Percentiles rank a stretch among this genome's conserved stretches.
Conservation (phyloP, 2,113 vertebrate species). For the Puma concolor region DNA sequence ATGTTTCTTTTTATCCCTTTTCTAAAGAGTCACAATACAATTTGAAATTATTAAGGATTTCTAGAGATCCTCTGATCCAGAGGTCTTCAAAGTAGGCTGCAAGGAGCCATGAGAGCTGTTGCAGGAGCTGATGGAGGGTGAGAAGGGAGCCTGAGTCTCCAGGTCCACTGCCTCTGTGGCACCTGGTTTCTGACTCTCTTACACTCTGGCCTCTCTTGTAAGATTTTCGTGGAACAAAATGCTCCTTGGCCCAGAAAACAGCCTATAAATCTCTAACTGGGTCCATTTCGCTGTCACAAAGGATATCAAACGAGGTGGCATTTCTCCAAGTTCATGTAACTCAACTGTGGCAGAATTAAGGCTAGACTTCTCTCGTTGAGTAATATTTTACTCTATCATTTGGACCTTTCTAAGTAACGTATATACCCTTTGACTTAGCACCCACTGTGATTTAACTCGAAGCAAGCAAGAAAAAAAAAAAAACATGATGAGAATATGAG, state of each 20-base stretch:
- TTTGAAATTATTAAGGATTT: neutral
- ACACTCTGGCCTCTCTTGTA: neutral
- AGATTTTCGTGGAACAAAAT: neutral
- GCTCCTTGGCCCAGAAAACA: neutral
- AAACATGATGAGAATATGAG: neutral
- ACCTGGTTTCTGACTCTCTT: neutral
- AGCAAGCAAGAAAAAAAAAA: neutral
- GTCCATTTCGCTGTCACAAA: neutral
- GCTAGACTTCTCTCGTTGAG: neutral
- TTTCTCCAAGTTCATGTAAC: neutral
- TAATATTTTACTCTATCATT: neutral
- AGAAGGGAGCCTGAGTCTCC: neutral
- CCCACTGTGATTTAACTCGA: neutral
- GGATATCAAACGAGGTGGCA: neutral
- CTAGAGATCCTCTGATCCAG: neutral
- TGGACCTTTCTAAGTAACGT: neutral
- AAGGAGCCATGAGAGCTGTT: neutral
- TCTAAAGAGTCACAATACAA: neutral
- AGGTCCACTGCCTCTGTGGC: neutral
- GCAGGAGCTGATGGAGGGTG: fast-evolving
- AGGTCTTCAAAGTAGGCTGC: neutral
- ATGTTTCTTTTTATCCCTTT: neutral
- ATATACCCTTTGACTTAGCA: neutral
- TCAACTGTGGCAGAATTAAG: neutral
- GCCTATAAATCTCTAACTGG: neutral